Percentiles rank a stretch among this genome's conserved stretches.
Evolutionary conservation across 2,888 invertebrate species (phyloP).

Genomic region (Eupithecia subumbrata): DNA sequence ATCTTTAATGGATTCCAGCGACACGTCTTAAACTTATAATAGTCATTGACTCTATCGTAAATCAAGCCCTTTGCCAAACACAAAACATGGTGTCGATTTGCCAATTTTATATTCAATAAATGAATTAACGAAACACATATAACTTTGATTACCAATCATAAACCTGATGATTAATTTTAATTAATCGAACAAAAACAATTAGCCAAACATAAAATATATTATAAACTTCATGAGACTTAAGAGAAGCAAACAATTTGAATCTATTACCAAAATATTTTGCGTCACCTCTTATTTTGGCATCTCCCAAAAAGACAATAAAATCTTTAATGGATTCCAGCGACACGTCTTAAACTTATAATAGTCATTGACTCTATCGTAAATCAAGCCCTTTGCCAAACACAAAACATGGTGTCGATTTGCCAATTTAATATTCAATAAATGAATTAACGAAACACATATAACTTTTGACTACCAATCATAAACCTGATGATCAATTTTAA

Average conservation of each 20-base stretch:
- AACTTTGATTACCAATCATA: background rate
- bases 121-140: background rate
- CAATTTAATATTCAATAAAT: background rate
- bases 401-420: background rate
- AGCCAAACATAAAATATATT: background rate
- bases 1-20: too few species aligned
- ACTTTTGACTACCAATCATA: background rate
- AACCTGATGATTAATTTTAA: background rate
- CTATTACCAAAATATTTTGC: background rate
- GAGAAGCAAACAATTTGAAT: background rate
- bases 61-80: background rate
- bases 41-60: too few species aligned
- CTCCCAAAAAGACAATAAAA: too few species aligned
- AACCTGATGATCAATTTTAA: background rate
- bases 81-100: background rate
- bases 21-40: too few species aligned
- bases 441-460: background rate
- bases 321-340: too few species aligned
- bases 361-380: too few species aligned
- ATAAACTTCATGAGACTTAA: background rate
- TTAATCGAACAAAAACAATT: background rate
- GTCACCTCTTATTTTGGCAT: too few species aligned
- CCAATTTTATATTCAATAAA: background rate
- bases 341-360: too few species aligned
- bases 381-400: background rate